Evolutionary conservation across 92 coral and sea anemone genomes (phyloP), one percentile per base, ranked within the genome.

Genomic region (Zoanthus gigantus): DNA sequence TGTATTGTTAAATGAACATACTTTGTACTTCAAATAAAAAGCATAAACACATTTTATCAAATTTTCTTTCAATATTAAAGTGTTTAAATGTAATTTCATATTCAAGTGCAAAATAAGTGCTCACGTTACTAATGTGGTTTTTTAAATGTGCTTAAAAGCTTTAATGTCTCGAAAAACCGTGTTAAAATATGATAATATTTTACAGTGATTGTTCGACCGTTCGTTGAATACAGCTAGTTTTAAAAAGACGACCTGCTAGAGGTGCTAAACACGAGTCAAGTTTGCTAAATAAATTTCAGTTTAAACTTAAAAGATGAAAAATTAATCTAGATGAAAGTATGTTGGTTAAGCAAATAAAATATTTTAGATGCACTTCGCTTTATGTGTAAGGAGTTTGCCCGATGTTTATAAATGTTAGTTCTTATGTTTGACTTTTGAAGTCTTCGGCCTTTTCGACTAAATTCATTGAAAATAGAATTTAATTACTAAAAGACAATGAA

Each of bases 401-500:
- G 75, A 10, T 71, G 47, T 48, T 81, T 74, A 81, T n/a, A 66
- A 57, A 68, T 84, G 94, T 88, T 77, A 78, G 76, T 89, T 83
- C 72, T 42, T 88, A 88, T 84, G 73, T 77, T 91, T 89, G 76
- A 88, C 83, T 52, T 77, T 48, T 84, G 84, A 88, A 87, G 90
- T 86, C 84, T 79, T 68, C 58, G 37, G 30, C 61, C 12, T 52
- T 77, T 88, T 78, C 3, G n/a, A 71, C 79, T 71, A 2, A 74
- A 71, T 74, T 44, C 37, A 56, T 50, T n/a, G 34, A 7, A 53
- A 84, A 52, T 34, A 29, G n/a, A 54, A 34, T 77, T 54, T 34
- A 77, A 53, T 81, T 47, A 81, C 15, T 61, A 67, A 81, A 79
- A 46, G 63, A 48, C 85, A 80, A 81, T 46, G 74, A 65, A 12